Conservation (phyloP, 2,797 vertebrate genomes). For the Odontamblyopus lacepedii region DNA sequence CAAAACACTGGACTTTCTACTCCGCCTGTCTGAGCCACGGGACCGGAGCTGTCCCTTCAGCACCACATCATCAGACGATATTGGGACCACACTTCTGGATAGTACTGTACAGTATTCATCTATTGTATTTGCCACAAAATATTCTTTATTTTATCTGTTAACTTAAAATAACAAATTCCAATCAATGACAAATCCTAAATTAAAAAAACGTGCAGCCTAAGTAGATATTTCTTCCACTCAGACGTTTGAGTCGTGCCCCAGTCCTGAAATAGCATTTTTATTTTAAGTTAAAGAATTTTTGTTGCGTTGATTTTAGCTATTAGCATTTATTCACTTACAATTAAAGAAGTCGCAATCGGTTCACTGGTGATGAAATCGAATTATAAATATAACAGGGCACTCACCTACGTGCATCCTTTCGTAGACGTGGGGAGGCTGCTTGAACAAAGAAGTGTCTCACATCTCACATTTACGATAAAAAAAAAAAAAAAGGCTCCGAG, state of each 20-base stretch:
- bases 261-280: too few relatives aligned
- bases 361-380: not conserved
- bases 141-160: too few relatives aligned
- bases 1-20: conserved; percentile 1
- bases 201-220: too few relatives aligned
- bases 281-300: too few relatives aligned
- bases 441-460: conserved; percentile 37
- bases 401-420: conserved; percentile 62
- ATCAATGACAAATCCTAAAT: too few relatives aligned
- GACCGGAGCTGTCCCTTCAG: conserved; percentile 2
- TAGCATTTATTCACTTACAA: too few relatives aligned
- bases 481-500: not conserved
- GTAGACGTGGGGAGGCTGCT: conserved; percentile 12
- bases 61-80: not conserved
- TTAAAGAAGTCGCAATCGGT: too few relatives aligned
- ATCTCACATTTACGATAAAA: conserved; percentile 19
- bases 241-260: too few relatives aligned
- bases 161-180: too few relatives aligned
- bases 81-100: not conserved
- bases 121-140: too few relatives aligned
- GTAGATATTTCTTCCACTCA: too few relatives aligned
- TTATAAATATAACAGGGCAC: conserved; percentile 18
- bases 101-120: not conserved
- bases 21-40: not conserved
- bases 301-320: too few relatives aligned